phyloP scores from a whole-genome alignment of 2,888 invertebrate genomes.

The Pachydiplax longipennis region DNA sequence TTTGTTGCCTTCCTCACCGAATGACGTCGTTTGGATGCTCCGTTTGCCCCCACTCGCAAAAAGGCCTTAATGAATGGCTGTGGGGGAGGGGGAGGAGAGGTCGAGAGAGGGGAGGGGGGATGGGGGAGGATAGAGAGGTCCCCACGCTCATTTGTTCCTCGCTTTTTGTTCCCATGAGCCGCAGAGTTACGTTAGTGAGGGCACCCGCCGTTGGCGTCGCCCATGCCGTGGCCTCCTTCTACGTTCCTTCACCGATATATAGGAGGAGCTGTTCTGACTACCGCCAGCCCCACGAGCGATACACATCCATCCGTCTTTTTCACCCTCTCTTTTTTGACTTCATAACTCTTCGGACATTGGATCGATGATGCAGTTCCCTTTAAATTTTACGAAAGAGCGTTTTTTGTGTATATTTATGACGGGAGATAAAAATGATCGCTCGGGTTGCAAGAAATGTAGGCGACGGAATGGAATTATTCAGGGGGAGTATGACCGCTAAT shows the following conservation, averaged over 20 bases:
- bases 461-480: not conserved
- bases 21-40: constrained; percentile 43
- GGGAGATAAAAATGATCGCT: not conserved
- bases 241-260: not conserved
- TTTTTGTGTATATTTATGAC: constrained; percentile 5
- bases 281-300: constrained; percentile 12
- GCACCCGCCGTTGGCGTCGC: constrained; percentile 36
- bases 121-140: not conserved
- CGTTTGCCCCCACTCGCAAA: constrained; percentile 31
- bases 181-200: constrained; percentile 42
- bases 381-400: constrained; percentile 20
- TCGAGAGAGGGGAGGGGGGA: not conserved
- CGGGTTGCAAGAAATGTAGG: not conserved
- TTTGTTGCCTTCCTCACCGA: constrained; percentile 39
- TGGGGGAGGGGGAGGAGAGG: not conserved
- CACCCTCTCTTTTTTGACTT: constrained; percentile 23
- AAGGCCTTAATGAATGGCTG: constrained; percentile 44
- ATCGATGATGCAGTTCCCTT: constrained; percentile 38
- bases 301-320: constrained; percentile 30
- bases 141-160: constrained; percentile 1
- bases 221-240: constrained; percentile 3
- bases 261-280: not conserved
- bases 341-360: constrained; percentile 39
- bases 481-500: not conserved
- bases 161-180: constrained; percentile 42